Evolutionary conservation across 2,888 invertebrate genomes (phyloP), one percentile per base, ranked within the genome.

Genomic region (Meteorus cinctellus): DNA sequence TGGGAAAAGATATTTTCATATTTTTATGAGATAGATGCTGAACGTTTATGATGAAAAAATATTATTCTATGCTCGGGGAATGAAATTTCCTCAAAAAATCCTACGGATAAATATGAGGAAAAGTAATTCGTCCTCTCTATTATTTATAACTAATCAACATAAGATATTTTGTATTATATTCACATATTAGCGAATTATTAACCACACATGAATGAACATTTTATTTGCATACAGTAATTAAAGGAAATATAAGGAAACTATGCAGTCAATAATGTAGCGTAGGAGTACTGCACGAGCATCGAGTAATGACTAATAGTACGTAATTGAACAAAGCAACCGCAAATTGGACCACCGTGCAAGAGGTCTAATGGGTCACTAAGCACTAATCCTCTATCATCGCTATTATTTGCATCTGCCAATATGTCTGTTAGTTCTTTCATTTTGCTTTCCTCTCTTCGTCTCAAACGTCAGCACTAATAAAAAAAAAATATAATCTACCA

Each of bases 281-380:
- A 84, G 86, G 86, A 85, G 86, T 85, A 81, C 84, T 83, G 82
- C 81, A 83, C 81, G 81, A 77, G 83, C 84, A 83, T 84, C 55
- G 82, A 84, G 83, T 83, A 81, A 82, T 83, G 81, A 82, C 82
- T 86, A 88, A 87, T 87, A 85, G 84, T 84, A 41, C 71, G 84
- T 89, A 89, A 89, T 89, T 89, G 89, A 82, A 88, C 88, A 89
- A 89, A 88, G 87, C 83, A 76, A 83, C 89, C 89, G 89, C 89
- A 89, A 89, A 89, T 89, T 89, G 89, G 89, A 89, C 89, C 89
- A 89, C 89, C 89, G 85, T 83, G 85, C 76, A 78, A 82, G 86
- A 83, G 85, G 84, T 85, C 84, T 81, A 77, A 82, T 82, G 84
- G 85, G 85, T 87, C 85, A 82, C 82, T 82, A 84, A 84, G 84